Percentiles rank a stretch among this genome's conserved stretches.
phyloP scores from a whole-genome alignment of 2,113 vertebrate genomes.

The Guaruba guarouba region DNA sequence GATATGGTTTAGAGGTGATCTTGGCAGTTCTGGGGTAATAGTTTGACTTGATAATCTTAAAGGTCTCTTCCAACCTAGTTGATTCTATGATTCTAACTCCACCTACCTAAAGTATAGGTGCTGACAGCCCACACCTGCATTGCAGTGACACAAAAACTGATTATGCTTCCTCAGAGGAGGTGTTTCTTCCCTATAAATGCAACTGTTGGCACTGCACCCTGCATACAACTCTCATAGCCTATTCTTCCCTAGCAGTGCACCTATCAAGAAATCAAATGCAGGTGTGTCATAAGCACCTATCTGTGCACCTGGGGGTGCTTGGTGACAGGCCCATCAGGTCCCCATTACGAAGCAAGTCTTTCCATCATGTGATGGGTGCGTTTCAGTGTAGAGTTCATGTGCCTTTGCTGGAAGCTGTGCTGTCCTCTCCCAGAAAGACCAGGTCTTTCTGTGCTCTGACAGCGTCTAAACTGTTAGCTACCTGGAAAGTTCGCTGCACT shows the following conservation, averaged over 20 bases:
- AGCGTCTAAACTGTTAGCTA: background rate
- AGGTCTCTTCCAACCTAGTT: background rate
- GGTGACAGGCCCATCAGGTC: background rate
- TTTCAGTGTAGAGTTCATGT: background rate
- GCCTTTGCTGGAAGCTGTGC: background rate
- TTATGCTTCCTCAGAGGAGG: background rate
- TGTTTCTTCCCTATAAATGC: background rate
- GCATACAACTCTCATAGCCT: accelerated
- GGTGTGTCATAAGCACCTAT: background rate
- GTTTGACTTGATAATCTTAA: background rate
- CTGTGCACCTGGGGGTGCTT: background rate
- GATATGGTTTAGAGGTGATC: background rate
- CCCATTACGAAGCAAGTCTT: background rate
- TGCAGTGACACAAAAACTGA: background rate
- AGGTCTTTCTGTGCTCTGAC: background rate
- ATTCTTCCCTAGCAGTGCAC: background rate
- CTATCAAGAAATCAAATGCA: background rate
- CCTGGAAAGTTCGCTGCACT: background rate
- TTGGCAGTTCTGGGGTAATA: background rate
- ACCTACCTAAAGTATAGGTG: background rate
- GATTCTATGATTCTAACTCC: background rate
- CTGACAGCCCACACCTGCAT: background rate
- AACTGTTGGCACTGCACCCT: background rate
- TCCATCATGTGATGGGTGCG: accelerated
- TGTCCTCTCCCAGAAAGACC: background rate